Conservation (phyloP, 2,797 vertebrate species). For the Petrocephalus sullivani region DNA sequence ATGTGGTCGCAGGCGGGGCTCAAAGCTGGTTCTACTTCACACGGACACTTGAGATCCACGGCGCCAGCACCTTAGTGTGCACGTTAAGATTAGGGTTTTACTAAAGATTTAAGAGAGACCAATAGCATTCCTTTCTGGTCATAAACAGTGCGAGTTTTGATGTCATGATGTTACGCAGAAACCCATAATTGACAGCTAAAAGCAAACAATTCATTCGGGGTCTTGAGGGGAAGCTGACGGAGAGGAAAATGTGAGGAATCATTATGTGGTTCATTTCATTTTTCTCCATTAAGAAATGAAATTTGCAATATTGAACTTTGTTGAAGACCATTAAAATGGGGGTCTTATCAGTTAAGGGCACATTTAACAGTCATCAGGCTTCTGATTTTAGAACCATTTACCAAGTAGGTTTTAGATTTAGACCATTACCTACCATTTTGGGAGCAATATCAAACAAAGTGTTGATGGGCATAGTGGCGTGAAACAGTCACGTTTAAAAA, state of each 20-base stretch:
- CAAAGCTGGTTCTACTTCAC: background rate
- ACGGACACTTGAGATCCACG: no score
- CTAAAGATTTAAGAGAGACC: background rate
- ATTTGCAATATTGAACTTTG: background rate
- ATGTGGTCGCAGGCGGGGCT: background rate
- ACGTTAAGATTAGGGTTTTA: background rate
- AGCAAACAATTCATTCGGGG: background rate
- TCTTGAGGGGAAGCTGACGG: background rate
- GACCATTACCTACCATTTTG: background rate
- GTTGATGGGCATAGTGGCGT: background rate
- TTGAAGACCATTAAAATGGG: background rate
- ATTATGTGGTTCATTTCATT: background rate
- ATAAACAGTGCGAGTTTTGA: background rate
- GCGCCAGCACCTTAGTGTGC: no score
- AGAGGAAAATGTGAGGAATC: background rate
- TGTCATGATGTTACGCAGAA: background rate
- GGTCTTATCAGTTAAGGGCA: background rate
- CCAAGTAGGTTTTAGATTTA: background rate
- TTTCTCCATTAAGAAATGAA: background rate
- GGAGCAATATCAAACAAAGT: background rate
- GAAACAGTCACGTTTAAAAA: background rate
- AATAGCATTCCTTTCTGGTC: background rate
- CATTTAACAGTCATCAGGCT: background rate
- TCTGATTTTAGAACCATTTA: background rate
- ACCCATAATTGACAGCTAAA: background rate